Conservation (phyloP, 2,113 vertebrate species). For the Elachura formosa region DNA sequence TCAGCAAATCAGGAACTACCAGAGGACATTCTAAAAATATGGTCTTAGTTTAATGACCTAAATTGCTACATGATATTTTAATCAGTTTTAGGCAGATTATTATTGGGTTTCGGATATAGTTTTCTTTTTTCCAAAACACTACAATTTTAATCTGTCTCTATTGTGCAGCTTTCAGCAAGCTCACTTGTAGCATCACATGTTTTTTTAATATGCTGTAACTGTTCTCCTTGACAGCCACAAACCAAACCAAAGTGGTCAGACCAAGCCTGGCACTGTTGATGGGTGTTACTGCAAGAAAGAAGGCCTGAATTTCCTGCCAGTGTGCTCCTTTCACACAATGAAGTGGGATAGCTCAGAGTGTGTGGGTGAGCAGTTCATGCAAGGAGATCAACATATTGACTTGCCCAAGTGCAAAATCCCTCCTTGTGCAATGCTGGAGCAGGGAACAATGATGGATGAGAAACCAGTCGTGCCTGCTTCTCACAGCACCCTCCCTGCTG, state of each 20-base stretch:
- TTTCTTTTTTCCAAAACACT: background rate
- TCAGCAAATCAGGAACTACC: background rate
- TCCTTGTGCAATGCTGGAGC: constrained; percentile 1
- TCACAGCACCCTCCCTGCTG: background rate
- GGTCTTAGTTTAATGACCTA: background rate
- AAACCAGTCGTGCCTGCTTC: background rate
- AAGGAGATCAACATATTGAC: background rate
- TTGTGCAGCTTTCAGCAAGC: background rate
- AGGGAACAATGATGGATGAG: background rate
- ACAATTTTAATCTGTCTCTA: background rate
- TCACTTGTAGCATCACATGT: background rate
- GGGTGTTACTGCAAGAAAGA: background rate
- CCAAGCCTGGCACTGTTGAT: background rate
- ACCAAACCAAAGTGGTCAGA: background rate
- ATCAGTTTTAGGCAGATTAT: background rate
- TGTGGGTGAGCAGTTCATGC: constrained; percentile 1
- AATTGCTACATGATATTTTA: background rate
- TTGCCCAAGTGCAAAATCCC: constrained; percentile 28
- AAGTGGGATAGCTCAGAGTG: background rate
- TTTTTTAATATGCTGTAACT: background rate
- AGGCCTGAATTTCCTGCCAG: background rate
- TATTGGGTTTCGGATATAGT: background rate
- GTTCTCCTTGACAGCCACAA: background rate
- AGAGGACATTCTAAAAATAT: background rate
- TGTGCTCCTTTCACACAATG: background rate